Percentiles rank a stretch among this genome's conserved stretches.
phyloP scores from a whole-genome alignment of 2,113 vertebrate genomes.

The Ophthalmolycus amberensis region DNA sequence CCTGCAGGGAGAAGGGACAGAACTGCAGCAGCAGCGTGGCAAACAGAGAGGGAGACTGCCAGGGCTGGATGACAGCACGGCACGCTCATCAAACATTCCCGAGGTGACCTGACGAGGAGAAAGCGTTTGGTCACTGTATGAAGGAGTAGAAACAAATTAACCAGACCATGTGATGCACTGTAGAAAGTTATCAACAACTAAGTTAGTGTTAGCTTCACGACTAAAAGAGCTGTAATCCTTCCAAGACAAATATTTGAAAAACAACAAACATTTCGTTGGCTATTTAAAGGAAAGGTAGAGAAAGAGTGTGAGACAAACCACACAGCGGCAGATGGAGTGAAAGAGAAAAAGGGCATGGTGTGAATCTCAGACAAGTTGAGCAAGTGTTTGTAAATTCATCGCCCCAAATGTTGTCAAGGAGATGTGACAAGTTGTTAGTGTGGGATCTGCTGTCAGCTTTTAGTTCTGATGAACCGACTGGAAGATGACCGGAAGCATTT shows the following conservation, averaged over 20 bases:
- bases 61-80: conserved; percentile 86
- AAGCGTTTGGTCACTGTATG: background rate
- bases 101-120: conserved; percentile 84
- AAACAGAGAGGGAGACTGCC: background rate
- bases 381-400: conserved; percentile 1
- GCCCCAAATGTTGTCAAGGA: background rate
- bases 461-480: background rate
- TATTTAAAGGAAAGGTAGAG: background rate
- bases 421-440: conserved; percentile 11
- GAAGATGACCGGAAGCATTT: conserved; percentile 16
- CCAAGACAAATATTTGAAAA: background rate
- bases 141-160: background rate
- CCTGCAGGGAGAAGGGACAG: background rate
- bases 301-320: background rate
- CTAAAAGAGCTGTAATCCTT: background rate
- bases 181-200: too few relatives aligned
- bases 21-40: background rate
- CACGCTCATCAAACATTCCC: conserved; percentile 89
- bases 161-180: background rate
- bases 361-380: conserved; percentile 13
- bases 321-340: background rate
- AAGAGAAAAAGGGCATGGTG: background rate
- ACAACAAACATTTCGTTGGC: too few relatives aligned
- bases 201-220: background rate
- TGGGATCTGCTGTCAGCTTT: conserved; percentile 19